Evolutionary conservation across 37 sponge, comb jelly and placozoan genomes (phyloP).

Genomic region (Lycopodina hypogea): DNA sequence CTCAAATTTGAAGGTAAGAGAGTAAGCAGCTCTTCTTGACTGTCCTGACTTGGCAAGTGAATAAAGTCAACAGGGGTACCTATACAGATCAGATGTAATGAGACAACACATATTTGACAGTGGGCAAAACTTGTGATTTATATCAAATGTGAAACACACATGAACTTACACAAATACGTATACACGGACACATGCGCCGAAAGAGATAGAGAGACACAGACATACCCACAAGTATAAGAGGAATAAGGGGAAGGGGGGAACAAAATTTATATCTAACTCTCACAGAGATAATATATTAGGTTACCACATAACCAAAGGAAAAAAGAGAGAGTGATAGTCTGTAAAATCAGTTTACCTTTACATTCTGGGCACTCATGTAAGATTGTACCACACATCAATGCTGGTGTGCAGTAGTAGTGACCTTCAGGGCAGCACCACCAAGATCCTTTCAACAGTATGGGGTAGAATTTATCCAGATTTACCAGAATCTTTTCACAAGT

Average conservation of each 20-base stretch:
- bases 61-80: neutral
- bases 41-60: no score
- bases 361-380: neutral
- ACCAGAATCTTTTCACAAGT: neutral
- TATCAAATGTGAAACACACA: neutral
- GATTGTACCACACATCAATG: neutral
- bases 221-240: no score
- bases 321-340: no score
- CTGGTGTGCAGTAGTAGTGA: constrained; percentile 69
- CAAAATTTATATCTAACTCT: no score
- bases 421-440: constrained; percentile 84
- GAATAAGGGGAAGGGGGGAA: no score
- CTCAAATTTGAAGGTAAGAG: no score
- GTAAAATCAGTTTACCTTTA: neutral
- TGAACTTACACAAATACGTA: no score
- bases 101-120: neutral
- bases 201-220: no score
- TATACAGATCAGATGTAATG: neutral
- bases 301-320: no score
- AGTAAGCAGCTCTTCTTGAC: no score
- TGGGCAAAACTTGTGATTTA: neutral
- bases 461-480: neutral
- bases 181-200: no score
- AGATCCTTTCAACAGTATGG: constrained; percentile 38
- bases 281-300: no score